Conservation (phyloP, 2,113 vertebrate species). For the Oxyura jamaicensis region DNA sequence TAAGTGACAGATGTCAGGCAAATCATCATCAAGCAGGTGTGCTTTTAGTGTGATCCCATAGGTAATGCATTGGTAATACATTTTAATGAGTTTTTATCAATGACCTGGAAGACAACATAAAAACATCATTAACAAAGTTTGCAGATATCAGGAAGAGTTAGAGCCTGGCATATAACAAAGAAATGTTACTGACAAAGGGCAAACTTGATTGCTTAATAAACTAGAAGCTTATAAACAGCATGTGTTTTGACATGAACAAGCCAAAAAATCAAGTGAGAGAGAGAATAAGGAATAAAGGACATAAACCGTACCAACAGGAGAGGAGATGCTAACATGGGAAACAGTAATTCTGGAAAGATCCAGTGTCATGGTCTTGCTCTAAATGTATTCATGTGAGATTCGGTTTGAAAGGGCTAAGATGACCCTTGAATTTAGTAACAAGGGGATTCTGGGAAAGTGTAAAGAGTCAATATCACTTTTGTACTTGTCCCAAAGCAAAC, state of each 20-base stretch:
- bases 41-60: background rate
- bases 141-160: background rate
- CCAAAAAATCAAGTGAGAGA: background rate
- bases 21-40: background rate
- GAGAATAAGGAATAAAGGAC: background rate
- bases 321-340: background rate
- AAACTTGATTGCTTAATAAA: background rate
- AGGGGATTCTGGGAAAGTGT: background rate
- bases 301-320: background rate
- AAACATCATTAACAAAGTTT: background rate
- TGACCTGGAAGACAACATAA: background rate
- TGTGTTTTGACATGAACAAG: background rate
- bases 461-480: background rate
- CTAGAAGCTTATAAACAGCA: background rate
- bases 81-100: constrained; percentile 3
- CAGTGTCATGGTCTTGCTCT: background rate
- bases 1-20: background rate
- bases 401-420: background rate
- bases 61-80: background rate
- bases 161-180: background rate
- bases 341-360: background rate
- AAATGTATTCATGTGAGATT: background rate
- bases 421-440: background rate
- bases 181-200: background rate
- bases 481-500: background rate